A percentile compares a stretch with the other conserved stretches of the same genome.
These are phyloP conservation scores for Heteropelma amictum DNA, from an alignment of 2,888 invertebrate genomes.

Conservation along the genomic window DNA sequence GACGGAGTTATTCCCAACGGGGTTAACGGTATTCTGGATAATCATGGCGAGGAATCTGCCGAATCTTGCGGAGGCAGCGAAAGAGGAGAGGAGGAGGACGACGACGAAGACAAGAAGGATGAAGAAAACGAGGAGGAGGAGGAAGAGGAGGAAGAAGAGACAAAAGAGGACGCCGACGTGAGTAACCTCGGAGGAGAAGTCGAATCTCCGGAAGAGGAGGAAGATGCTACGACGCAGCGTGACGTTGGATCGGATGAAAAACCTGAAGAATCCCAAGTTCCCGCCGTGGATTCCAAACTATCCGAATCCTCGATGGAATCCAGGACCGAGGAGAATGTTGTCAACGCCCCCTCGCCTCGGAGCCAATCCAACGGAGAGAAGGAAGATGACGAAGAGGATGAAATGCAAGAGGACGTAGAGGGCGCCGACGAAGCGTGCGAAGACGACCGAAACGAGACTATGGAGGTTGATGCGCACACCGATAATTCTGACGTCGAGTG, in stretches of 20 bases:
- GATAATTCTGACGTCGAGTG: slow-evolving; percentile 76
- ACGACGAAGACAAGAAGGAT: slow-evolving; percentile 63
- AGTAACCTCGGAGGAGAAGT: no score
- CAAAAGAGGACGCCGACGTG: slow-evolving; percentile 60
- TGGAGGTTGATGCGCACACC: slow-evolving; percentile 72
- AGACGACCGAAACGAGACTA: slow-evolving; percentile 60
- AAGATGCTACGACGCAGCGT: slow-evolving; percentile 58
- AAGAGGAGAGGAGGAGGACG: slow-evolving; percentile 60
- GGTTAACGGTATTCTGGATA: slow-evolving; percentile 76
- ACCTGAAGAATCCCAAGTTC: slow-evolving; percentile 41
- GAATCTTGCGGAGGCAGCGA: slow-evolving; percentile 56
- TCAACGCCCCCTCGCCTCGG: no score
- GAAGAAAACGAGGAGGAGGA: slow-evolving; percentile 66
- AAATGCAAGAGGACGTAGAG: slow-evolving; percentile 52
- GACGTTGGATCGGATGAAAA: slow-evolving; percentile 60
- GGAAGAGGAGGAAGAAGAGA: slow-evolving; percentile 63
- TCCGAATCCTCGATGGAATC: no score
- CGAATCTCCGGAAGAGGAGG: slow-evolving; percentile 58
- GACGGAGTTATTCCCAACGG: slow-evolving; percentile 77
- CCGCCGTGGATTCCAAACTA: slow-evolving; percentile 34
- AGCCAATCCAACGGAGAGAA: slow-evolving; percentile 55
- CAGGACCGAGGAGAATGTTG: no score
- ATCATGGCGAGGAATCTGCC: slow-evolving; percentile 65
- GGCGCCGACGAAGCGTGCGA: slow-evolving; percentile 36
- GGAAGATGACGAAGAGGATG: slow-evolving; percentile 60